Percentiles rank a stretch among this genome's conserved stretches.
phyloP scores from a whole-genome alignment of 2,113 vertebrate genomes.

The Tursiops truncatus region DNA sequence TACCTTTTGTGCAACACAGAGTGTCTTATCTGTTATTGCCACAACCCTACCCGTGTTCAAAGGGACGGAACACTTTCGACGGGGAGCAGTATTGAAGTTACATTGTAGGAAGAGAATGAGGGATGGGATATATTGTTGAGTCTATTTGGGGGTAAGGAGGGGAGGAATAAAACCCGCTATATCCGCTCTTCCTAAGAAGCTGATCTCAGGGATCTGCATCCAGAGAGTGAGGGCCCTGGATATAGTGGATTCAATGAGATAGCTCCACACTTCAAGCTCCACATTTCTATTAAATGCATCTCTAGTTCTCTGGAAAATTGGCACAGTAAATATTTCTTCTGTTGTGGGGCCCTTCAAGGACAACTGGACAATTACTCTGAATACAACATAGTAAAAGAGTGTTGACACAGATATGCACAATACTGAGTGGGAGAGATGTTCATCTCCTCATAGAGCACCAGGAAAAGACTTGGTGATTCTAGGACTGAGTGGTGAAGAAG shows the following conservation, averaged over 20 bases:
- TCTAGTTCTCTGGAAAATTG: background rate
- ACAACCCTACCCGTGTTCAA: background rate
- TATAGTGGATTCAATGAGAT: background rate
- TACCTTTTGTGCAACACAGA: background rate
- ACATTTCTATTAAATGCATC: background rate
- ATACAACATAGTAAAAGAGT: background rate
- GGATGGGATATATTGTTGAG: background rate
- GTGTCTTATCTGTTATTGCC: background rate
- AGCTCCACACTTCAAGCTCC: background rate
- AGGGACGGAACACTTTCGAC: background rate
- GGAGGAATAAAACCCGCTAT: background rate
- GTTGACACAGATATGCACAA: background rate
- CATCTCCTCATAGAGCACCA: too few species aligned
- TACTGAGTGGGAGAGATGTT: background rate
- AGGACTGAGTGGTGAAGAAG: background rate
- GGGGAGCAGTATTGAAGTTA: background rate
- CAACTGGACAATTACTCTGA: background rate
- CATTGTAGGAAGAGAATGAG: background rate
- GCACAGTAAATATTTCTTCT: background rate
- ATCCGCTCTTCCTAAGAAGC: background rate
- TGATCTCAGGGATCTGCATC: background rate
- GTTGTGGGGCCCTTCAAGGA: background rate
- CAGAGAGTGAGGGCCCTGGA: background rate
- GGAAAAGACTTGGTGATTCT: background rate
- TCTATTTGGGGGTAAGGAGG: background rate